Evolutionary conservation across 2,888 invertebrate species (phyloP).

Genomic region (Standfussiana lucernea): DNA sequence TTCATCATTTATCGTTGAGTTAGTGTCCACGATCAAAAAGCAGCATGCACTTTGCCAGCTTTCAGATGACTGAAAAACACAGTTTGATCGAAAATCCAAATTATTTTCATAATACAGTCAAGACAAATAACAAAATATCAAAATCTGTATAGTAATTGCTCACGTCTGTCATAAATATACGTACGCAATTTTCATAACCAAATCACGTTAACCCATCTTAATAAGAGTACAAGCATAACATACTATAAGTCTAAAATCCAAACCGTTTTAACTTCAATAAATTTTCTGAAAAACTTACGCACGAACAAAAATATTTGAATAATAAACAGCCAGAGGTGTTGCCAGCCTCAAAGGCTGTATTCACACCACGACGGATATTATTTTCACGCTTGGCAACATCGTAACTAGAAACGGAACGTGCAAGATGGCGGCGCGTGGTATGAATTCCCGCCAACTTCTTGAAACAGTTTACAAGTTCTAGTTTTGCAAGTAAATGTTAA

Average conservation of each 20-base stretch:
- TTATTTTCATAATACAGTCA: background rate
- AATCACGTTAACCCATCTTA: conserved; percentile 7
- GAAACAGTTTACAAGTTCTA: conserved; percentile 66
- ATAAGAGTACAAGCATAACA: background rate
- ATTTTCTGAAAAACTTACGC: conserved; percentile 65
- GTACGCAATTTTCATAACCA: conserved; percentile 35
- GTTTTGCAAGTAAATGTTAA: conserved; percentile 65
- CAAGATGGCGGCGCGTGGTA: conserved; percentile 67
- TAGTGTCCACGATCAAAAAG: no score
- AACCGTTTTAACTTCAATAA: conserved; percentile 30
- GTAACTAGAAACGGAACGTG: conserved; percentile 83
- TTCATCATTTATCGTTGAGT: no score
- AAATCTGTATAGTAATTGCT: no score
- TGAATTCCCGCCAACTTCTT: conserved; percentile 68
- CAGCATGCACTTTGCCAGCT: background rate
- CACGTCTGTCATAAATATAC: no score
- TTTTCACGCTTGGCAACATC: conserved; percentile 87
- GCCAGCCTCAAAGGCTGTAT: conserved; percentile 83
- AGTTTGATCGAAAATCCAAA: background rate
- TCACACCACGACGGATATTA: conserved; percentile 85
- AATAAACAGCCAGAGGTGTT: conserved; percentile 72
- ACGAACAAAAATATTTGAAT: conserved; percentile 74
- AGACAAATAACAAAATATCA: background rate
- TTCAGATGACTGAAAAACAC: no score
- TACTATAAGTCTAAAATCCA: background rate